Conservation (phyloP, 2,888 invertebrate genomes). For the Nebria salina region DNA sequence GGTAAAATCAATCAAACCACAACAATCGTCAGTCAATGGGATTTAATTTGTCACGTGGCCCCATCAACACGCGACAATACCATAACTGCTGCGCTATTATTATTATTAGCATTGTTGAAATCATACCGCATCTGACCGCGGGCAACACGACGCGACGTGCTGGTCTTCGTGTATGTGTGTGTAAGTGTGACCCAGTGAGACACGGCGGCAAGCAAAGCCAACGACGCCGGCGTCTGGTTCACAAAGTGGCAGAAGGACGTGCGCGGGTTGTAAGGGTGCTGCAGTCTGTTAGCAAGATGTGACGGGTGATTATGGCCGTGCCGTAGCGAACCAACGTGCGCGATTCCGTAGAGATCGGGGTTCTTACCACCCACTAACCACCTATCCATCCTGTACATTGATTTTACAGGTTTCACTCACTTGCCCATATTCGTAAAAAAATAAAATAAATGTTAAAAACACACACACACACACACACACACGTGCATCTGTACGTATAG, state of each 20-base stretch:
- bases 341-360: constrained; percentile 9
- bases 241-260: constrained; percentile 28
- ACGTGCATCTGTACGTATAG: neutral
- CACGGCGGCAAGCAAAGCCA: neutral
- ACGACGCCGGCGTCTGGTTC: constrained; percentile 24
- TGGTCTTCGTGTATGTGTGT: constrained; percentile 15
- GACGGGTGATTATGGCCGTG: neutral
- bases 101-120: neutral
- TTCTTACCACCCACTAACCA: neutral
- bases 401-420: constrained; percentile 60
- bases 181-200: constrained; percentile 5
- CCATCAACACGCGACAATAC: neutral
- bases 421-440: constrained; percentile 47
- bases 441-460: neutral
- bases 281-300: neutral
- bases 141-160: constrained; percentile 14
- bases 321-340: constrained; percentile 14
- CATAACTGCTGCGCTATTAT: neutral
- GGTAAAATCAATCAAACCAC: constrained; percentile 52
- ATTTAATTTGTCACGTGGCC: constrained; percentile 50
- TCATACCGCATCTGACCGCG: neutral
- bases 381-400: constrained; percentile 59
- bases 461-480: neutral
- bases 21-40: constrained; percentile 20
- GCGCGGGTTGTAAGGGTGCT: constrained; percentile 3